Evolutionary conservation across 2,888 invertebrate species (phyloP), one percentile per base, ranked within the genome.

Genomic region (Drosophila buzzatii): DNA sequence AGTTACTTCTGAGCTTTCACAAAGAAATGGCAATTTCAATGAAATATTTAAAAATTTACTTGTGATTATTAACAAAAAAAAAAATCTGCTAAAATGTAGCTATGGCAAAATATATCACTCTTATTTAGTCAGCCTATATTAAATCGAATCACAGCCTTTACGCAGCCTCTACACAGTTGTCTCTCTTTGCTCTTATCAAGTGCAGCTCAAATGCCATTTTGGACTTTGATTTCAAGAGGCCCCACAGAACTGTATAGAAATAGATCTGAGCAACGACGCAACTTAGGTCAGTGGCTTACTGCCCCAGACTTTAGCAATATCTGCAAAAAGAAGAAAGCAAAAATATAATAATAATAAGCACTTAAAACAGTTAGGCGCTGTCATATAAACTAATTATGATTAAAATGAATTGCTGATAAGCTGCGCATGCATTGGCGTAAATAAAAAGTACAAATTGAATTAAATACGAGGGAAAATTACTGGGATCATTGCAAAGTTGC

Each of bases 331-430:
- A 7, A 4, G 0, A 44, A 44, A 35, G 9, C 33, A 31, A 12
- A 12, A 44, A 39, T 8, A 33, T 10, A 33, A 33, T 23, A 23
- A 23, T 33, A 20, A 44, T 44, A 44, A 23, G 33, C 12, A 49
- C 49, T 49, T 31, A 2, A 37, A 8, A n/a, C 20, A 18, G 52
- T 37, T 27, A 57, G 41, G 16, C 41, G 51, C 23, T 18, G 55
- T 27, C 7, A 44, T 42, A 35, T 16, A 16, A 37, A 27, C 27
- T 16, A 42, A 18, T 35, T 12, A 14, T 49, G 23, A 14, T 23
- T 33, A 14, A 33, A 51, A 49, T 35, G 47, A 45, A 49, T 55
- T 37, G 74, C 71, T 75, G 82, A 82, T 82, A 81, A 76, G 82
- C 58, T 45, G 44, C n/a, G 41, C 5, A 49, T 31, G 42, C 14